Conservation (phyloP, 2,113 vertebrate genomes). For the Daubentonia madagascariensis region DNA sequence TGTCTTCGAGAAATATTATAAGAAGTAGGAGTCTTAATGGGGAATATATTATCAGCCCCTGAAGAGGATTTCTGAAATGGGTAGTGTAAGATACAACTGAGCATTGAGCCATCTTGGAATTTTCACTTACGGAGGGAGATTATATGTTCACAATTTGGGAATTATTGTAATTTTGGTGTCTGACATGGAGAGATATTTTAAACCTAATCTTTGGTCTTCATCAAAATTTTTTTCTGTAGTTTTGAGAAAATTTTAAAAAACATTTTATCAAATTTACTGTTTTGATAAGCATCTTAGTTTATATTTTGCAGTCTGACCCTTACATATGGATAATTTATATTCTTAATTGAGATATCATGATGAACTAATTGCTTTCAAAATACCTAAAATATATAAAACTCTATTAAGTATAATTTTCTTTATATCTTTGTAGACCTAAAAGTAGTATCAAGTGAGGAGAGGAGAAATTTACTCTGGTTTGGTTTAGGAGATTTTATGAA, state of each 20-base stretch:
- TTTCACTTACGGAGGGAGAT: not conserved
- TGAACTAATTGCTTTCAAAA: not conserved
- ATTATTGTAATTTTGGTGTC: not conserved
- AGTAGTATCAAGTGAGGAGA: not conserved
- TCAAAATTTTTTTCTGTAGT: not conserved
- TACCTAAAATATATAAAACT: not conserved
- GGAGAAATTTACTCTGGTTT: not conserved
- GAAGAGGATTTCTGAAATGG: not conserved
- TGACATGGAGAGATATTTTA: not conserved
- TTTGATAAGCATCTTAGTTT: not conserved
- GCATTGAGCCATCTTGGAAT: not conserved
- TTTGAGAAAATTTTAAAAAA: not conserved
- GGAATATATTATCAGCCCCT: not conserved
- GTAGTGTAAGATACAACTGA: not conserved
- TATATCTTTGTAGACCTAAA: not conserved
- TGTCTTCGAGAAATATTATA: not conserved
- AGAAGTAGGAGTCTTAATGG: not conserved
- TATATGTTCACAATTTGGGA: not conserved
- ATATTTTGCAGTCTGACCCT: not conserved
- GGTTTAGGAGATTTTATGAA: slow-evolving; percentile 31
- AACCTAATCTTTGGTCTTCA: not conserved
- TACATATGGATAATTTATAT: not conserved
- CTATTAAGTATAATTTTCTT: not conserved
- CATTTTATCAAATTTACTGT: not conserved
- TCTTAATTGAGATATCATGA: not conserved